A percentile compares a stretch with the other conserved stretches of the same genome.
Conservation (phyloP, 2,113 vertebrate species). For the Hippoglossus stenolepis region DNA sequence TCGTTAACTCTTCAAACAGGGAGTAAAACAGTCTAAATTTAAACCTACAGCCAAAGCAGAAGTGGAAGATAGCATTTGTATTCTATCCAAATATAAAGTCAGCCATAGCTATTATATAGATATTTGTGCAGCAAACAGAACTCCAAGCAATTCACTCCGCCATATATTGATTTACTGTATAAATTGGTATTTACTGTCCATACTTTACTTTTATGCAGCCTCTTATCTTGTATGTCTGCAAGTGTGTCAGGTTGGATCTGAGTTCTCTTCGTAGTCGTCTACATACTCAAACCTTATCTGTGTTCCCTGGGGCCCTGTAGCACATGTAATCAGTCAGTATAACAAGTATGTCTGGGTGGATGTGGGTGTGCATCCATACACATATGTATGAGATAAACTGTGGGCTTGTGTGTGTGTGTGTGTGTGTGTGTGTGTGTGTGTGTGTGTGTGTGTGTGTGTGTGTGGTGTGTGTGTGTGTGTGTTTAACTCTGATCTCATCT, state of each 20-base stretch:
- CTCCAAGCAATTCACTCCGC: neutral
- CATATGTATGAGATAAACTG: constrained; percentile 48
- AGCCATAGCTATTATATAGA: too few relatives aligned
- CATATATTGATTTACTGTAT: too few relatives aligned
- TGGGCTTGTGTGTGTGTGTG: constrained; percentile 15
- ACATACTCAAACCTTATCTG: constrained; percentile 33
- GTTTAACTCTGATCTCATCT: constrained; percentile 61
- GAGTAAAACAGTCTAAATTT: too few relatives aligned
- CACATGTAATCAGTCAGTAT: constrained; percentile 31
- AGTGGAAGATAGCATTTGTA: too few relatives aligned
- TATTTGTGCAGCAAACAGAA: too few relatives aligned
- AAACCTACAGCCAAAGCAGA: too few relatives aligned
- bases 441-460: constrained; percentile 7
- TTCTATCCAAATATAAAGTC: too few relatives aligned
- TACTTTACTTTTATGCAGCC: constrained; percentile 25
- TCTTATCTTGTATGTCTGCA: constrained; percentile 43
- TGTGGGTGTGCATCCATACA: constrained; percentile 24
- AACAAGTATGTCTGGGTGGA: constrained; percentile 34
- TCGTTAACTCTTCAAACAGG: too few relatives aligned
- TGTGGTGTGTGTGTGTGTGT: constrained; percentile 4
- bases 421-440: constrained; percentile 10
- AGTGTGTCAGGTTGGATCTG: constrained; percentile 27
- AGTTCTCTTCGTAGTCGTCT: constrained; percentile 21
- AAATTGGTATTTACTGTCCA: constrained; percentile 34
- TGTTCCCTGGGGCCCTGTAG: constrained; percentile 13